Base-by-base conservation (phyloP, 1,140 invertebrate genomes). In the Sycobia sp. region DNA sequence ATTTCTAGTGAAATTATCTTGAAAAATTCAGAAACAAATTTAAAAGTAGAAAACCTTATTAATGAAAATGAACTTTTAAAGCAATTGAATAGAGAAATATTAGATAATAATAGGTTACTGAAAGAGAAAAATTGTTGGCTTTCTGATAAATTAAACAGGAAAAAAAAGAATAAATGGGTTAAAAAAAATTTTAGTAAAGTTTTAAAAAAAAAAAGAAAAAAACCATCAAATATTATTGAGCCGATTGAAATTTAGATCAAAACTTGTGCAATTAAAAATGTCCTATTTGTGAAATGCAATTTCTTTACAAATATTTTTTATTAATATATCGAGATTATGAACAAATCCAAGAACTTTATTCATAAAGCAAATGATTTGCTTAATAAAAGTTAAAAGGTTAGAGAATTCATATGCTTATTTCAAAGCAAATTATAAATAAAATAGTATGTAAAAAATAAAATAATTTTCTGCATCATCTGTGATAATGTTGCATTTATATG, bases 401-500 rank as follows among this genome's bases (percentile, higher is more conserved):
- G n/a, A n/a, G n/a, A n/a, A n/a, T n/a, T n/a, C n/a, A n/a, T n/a
- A n/a, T n/a, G n/a, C n/a, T n/a, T n/a, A n/a, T n/a, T n/a, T 49
- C 32, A 36, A 3, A 13, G 9, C 10, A 41, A 25, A 41, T 16
- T 51, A 36, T 51, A 36, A 36, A 51, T 47, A 14, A 49, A 50
- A 10, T n/a, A n/a, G n/a, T 41, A 51, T 23, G 2, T 20, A 53
- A 51, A 62, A 39, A 32, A 53, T 16, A 36, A 22, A 38, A 56
- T 56, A 49, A 29, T 13, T 49, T 32, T 55, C 32, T 46, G 34
- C 43, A 62, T 47, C 50, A 56, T 62, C 61, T 62, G 61, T 62
- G 61, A 62, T 62, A 62, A 56, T 49, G 23, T 14, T 39, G 61
- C 61, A 62, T 62, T 62, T 62, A 50, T 36, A n/a, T n/a, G n/a